A percentile compares a stretch with the other conserved stretches of the same genome.
These are phyloP conservation scores for Ichneumon xanthorius DNA, from an alignment of 2,888 invertebrate species.

Conservation along the genomic window DNA sequence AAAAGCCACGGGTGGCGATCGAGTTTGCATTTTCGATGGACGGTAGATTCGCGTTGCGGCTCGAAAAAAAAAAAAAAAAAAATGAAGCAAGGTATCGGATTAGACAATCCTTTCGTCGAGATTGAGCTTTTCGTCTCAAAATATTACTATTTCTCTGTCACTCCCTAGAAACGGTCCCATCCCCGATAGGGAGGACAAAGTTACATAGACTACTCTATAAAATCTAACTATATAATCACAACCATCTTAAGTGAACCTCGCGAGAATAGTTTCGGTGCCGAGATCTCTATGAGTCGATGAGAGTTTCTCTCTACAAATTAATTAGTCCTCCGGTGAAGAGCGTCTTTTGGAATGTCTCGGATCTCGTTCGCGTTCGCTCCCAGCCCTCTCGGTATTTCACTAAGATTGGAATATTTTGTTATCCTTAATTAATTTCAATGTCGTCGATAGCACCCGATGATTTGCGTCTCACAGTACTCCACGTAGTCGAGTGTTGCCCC, in stretches of 20 bases:
- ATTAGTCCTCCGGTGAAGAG: conserved; percentile 10
- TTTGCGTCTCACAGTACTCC: conserved; percentile 58
- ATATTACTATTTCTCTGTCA: not conserved
- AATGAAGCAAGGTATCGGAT: not conserved
- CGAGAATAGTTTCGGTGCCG: conserved; percentile 39
- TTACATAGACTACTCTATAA: conserved; percentile 52
- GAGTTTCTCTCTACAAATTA: conserved; percentile 25
- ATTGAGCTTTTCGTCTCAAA: not conserved
- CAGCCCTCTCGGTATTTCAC: conserved; percentile 32
- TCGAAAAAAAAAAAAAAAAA: conserved; percentile 30
- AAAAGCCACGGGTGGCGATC: conserved; percentile 7
- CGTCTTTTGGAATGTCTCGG: conserved; percentile 40
- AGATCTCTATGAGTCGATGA: conserved; percentile 21
- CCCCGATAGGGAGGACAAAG: conserved; percentile 37
- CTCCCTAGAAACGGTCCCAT: conserved; percentile 11
- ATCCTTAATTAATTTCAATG: conserved; percentile 28
- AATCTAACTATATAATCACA: conserved; percentile 71
- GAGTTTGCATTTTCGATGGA: conserved; percentile 48
- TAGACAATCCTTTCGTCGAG: not conserved
- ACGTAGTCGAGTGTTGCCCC: conserved; percentile 71
- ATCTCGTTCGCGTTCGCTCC: conserved; percentile 20
- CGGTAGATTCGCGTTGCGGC: conserved; percentile 45
- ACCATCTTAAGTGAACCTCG: conserved; percentile 69
- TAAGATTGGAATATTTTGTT: conserved; percentile 38
- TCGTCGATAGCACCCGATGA: conserved; percentile 1